Percentiles rank a stretch among this genome's conserved stretches.
Evolutionary conservation across 2,797 vertebrate genomes (phyloP).

Genomic region (Chloroceryle amazona): DNA sequence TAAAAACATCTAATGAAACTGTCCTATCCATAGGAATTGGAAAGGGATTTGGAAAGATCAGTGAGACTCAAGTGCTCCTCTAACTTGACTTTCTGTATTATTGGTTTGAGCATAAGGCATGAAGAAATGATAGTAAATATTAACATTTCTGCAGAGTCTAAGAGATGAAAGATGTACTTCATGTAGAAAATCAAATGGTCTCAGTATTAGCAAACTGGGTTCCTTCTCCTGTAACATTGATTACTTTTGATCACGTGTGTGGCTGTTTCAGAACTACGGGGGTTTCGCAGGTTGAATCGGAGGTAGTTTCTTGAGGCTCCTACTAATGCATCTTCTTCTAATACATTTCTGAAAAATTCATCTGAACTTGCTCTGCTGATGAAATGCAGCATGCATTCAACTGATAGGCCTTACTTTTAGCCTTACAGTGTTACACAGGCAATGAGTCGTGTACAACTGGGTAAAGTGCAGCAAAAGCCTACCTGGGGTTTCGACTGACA

Average conservation of each 20-base stretch:
- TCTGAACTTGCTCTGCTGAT: background rate
- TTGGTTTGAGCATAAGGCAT: background rate
- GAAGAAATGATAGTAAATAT: background rate
- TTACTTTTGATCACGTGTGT: background rate
- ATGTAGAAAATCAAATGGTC: background rate
- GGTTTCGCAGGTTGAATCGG: background rate
- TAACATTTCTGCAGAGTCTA: background rate
- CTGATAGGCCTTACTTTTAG: fast-evolving
- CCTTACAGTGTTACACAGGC: fast-evolving
- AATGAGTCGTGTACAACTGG: background rate
- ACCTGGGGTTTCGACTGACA: background rate
- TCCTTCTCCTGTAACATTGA: background rate
- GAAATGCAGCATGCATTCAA: background rate
- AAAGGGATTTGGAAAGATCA: background rate
- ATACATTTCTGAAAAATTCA: background rate
- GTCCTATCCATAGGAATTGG: background rate
- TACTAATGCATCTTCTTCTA: background rate
- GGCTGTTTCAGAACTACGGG: background rate
- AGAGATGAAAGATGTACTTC: background rate
- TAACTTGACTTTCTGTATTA: background rate
- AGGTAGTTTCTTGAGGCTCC: background rate
- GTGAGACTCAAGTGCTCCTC: background rate
- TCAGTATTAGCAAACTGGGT: background rate
- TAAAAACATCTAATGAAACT: background rate
- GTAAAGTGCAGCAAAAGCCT: background rate